Base-by-base conservation (phyloP, 2,888 invertebrate genomes). In the Azorinus chamasolen region DNA sequence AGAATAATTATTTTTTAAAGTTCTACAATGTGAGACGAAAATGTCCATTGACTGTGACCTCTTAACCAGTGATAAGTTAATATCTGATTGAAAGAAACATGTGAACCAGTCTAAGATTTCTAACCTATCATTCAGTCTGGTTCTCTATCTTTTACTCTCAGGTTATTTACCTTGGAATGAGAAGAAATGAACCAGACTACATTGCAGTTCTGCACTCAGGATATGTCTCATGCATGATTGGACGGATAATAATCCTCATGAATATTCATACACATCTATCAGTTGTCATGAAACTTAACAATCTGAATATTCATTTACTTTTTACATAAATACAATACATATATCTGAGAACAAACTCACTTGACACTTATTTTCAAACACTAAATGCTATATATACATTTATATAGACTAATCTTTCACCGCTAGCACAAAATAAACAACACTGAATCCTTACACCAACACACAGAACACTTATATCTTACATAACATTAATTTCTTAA, bases 161-260 rank as follows among this genome's bases (percentile, higher is more conserved):
- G 32, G 32, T 32, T 32, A 32, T 32, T 32, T 32, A 32, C 32
- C 32, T 32, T 32, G 32, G 32, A 32, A 32, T 32, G 32, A 32
- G 32, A 32, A 32, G 32, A 32, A 32, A 32, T 32, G 32, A 32
- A 32, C 32, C 32, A 32, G 32, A 32, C 32, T 32, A 32, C 32
- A 32, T 32, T 32, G 32, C 32, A 6, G 20, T 25, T 58, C n/a
- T 25, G 58, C 58, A 61, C 48, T 48, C 62, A 27, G 51, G 69
- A 69, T 69, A 69, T 81, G 77, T 76, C 64, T 59, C 63, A 70
- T 20, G 24, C 43, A 73, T 80, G 50, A 73, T 80, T 81, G 81
- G 81, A 81, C 81, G 81, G 81, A 50, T 32, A 45, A 18, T 45
- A 18, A 45, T 45, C 20, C n/a, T 45, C 18, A 50, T 50, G 50